These are phyloP conservation scores for Agrochola litura DNA, from an alignment of 2,888 invertebrate species.

Conservation along the genomic window DNA sequence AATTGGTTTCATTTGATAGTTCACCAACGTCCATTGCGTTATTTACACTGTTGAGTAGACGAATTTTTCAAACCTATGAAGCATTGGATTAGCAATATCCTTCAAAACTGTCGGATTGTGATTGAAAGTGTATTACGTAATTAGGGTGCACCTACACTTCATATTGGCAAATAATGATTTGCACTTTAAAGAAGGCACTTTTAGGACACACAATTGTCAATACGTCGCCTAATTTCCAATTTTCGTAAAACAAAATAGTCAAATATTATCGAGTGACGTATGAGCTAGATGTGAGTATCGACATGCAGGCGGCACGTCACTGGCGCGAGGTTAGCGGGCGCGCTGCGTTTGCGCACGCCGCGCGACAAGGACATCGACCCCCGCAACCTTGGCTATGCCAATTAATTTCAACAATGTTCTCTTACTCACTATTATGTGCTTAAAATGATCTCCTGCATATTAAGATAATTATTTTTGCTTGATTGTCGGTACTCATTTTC, in stretches of 20 bases:
- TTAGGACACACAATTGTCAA: neutral
- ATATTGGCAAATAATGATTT: neutral
- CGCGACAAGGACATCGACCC: slow-evolving; percentile 84
- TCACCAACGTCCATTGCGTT: too few relatives aligned
- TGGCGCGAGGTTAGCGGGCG: slow-evolving; percentile 57
- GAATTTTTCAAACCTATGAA: too few relatives aligned
- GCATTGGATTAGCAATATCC: too few relatives aligned
- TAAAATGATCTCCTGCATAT: slow-evolving; percentile 68
- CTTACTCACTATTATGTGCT: slow-evolving; percentile 73
- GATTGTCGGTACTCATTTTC: slow-evolving; percentile 45
- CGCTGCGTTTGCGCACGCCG: slow-evolving; percentile 73
- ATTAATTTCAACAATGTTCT: slow-evolving; percentile 84
- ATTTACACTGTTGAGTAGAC: too few relatives aligned
- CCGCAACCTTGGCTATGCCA: slow-evolving; percentile 83
- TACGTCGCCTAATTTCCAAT: neutral
- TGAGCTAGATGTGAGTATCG: slow-evolving; percentile 36
- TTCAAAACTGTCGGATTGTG: too few relatives aligned
- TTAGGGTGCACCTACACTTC: too few relatives aligned
- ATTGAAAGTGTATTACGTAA: too few relatives aligned
- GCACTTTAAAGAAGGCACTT: neutral
- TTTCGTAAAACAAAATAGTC: neutral
- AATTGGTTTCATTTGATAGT: too few relatives aligned
- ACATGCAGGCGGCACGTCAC: slow-evolving; percentile 52
- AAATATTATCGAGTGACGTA: slow-evolving; percentile 23
- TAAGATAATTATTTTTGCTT: slow-evolving; percentile 53